Evolutionary conservation across 2,113 vertebrate species (phyloP), one percentile per base, ranked within the genome.

Genomic region (Alligator sinensis): DNA sequence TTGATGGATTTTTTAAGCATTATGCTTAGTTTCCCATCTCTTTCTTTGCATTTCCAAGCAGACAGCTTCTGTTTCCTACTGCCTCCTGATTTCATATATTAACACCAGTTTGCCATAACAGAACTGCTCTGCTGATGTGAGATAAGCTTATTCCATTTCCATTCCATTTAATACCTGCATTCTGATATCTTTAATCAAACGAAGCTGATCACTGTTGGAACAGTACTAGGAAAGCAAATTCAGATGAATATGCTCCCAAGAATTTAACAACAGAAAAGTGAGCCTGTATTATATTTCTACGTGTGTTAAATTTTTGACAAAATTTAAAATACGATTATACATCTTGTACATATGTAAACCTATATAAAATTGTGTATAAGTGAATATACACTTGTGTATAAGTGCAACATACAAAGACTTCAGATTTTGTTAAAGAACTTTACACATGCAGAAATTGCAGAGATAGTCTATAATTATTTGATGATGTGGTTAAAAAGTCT

Each of bases 71-170:
- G 27, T 93, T 88, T 91, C 81, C 74, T 58, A 19, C 7, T 77
- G 17, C 55, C 91, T 91, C 82, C 21, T 10, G 2, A 57, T 78
- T 96, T 84, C 76, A 82, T 66, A 76, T 76, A 93, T 83, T 93
- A 81, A 30, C 83, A 88, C 72, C 47, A 93, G n/a, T 87, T 81
- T 95, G 34, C 59, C 0, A 0, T 62, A 94, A 79, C 10, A 92
- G 6, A 89, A 62, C 57, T 84, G 21, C 10, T 60, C 68, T 77
- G n/a, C n/a, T 91, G 82, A 95, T 94, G 83, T 1, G 22, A 94
- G 75, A 92, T 74, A 94, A 92, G 15, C 55, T 89, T 85, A 95
- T 66, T 94, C 74, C 19, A 80, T 81, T 81, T 80, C 27, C 22
- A 58, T 81, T 88, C 66, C 27, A 87, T 66, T 95, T 86, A 86